Evolutionary conservation across 2,888 invertebrate species (phyloP).

Genomic region (Doris montereyensis): DNA sequence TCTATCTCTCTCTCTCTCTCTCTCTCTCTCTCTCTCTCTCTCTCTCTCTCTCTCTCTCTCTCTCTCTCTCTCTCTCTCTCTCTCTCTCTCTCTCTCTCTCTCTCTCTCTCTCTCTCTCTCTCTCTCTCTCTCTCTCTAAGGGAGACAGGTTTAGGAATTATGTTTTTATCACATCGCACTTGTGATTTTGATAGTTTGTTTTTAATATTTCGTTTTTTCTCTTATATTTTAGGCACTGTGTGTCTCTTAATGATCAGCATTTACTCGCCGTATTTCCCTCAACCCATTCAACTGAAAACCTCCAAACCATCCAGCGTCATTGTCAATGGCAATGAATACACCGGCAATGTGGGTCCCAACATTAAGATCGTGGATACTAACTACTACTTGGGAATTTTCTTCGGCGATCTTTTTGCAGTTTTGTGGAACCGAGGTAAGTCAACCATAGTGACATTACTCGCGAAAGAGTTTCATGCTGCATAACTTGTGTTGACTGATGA

Average conservation of each 20-base stretch:
- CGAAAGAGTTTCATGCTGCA: too few relatives aligned
- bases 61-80: too few relatives aligned
- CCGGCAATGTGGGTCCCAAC: neutral
- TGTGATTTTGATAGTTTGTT: too few relatives aligned
- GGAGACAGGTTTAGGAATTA: too few relatives aligned
- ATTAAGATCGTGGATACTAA: constrained; percentile 22
- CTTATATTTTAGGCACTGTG: neutral
- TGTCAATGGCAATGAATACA: constrained; percentile 7
- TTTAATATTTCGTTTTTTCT: too few relatives aligned
- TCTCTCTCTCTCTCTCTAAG: neutral
- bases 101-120: constrained; percentile 10
- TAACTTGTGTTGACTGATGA: too few relatives aligned
- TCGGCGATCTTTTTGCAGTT: neutral
- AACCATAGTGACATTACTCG: too few relatives aligned
- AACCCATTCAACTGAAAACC: neutral
- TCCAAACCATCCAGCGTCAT: constrained; percentile 8
- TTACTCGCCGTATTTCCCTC: neutral
- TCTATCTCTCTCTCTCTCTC: too few relatives aligned
- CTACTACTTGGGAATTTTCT: constrained; percentile 9
- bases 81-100: constrained; percentile 4
- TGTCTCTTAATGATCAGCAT: constrained; percentile 19
- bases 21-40: too few relatives aligned
- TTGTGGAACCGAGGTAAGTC: constrained; percentile 30
- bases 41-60: too few relatives aligned
- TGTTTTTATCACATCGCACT: too few relatives aligned